These are phyloP conservation scores for Myanophis thanlyinensis DNA, from an alignment of 2,113 vertebrate species.

Conservation along the genomic window DNA sequence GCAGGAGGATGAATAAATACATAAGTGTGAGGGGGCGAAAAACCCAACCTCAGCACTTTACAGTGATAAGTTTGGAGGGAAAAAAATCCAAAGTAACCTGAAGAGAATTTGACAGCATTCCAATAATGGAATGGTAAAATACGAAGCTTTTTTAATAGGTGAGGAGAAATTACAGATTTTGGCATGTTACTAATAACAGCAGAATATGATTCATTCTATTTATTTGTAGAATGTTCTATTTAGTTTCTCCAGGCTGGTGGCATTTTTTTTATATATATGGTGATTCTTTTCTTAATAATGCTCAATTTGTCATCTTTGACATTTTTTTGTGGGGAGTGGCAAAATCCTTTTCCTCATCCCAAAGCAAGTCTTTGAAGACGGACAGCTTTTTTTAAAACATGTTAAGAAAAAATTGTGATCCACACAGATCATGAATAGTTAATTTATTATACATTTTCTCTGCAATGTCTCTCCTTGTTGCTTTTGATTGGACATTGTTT, in stretches of 20 bases:
- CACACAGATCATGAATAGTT: neutral
- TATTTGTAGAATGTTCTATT: neutral
- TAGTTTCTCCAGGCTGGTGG: neutral
- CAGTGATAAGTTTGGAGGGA: neutral
- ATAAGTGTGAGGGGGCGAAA: neutral
- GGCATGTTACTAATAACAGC: neutral
- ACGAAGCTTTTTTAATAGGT: neutral
- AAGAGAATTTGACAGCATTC: neutral
- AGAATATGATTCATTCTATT: too few relatives aligned
- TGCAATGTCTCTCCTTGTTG: neutral
- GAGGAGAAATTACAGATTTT: neutral
- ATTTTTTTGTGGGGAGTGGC: neutral
- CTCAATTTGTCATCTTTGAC: neutral
- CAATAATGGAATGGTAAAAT: neutral
- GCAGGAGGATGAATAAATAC: neutral
- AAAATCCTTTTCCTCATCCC: neutral
- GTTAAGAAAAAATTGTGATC: neutral
- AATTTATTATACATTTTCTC: neutral
- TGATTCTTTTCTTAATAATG: neutral
- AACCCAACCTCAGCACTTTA: neutral
- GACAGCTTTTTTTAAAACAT: neutral
- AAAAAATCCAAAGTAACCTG: neutral
- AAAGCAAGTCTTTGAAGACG: neutral
- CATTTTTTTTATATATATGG: neutral
- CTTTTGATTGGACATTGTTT: neutral